Evolutionary conservation across 2,888 invertebrate genomes (phyloP).

Genomic region (Eubasilissa splendida): DNA sequence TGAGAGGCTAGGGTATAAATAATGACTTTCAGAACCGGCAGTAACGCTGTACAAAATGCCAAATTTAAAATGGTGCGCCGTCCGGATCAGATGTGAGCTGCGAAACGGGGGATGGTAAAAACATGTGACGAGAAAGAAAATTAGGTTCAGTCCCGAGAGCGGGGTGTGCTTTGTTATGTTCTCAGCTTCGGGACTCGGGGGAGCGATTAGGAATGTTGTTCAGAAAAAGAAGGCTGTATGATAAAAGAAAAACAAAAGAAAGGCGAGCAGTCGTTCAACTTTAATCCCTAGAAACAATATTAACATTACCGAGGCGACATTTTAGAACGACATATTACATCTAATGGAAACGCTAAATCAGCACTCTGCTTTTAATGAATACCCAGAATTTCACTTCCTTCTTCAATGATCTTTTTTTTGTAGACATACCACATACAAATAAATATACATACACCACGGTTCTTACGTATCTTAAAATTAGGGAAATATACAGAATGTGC

Average conservation of each 20-base stretch:
- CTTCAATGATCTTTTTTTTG: neutral
- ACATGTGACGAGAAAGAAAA: conserved; percentile 42
- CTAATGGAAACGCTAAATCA: too few relatives aligned
- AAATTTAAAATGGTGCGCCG: conserved; percentile 39
- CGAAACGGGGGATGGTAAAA: conserved; percentile 14
- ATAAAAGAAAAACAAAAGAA: conserved; percentile 37
- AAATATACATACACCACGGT: neutral
- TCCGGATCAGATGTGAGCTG: conserved; percentile 24
- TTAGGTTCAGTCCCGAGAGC: conserved; percentile 39
- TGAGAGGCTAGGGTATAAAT: conserved; percentile 37
- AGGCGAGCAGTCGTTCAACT: conserved; percentile 22
- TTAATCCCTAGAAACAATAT: conserved; percentile 30
- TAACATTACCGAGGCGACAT: conserved; percentile 19
- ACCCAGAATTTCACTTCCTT: too few relatives aligned
- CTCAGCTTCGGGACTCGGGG: conserved; percentile 27
- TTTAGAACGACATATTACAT: conserved; percentile 13
- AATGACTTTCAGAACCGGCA: conserved; percentile 44
- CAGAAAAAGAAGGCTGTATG: conserved; percentile 20
- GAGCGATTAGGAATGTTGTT: conserved; percentile 41
- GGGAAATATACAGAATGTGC: neutral
- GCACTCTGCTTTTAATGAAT: too few relatives aligned
- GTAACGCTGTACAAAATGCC: conserved; percentile 33
- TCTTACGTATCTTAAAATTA: too few relatives aligned
- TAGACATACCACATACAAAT: neutral
- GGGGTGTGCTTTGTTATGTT: neutral